These are phyloP conservation scores for Trilocha varians DNA, from an alignment of 2,888 invertebrate species.

Conservation along the genomic window DNA sequence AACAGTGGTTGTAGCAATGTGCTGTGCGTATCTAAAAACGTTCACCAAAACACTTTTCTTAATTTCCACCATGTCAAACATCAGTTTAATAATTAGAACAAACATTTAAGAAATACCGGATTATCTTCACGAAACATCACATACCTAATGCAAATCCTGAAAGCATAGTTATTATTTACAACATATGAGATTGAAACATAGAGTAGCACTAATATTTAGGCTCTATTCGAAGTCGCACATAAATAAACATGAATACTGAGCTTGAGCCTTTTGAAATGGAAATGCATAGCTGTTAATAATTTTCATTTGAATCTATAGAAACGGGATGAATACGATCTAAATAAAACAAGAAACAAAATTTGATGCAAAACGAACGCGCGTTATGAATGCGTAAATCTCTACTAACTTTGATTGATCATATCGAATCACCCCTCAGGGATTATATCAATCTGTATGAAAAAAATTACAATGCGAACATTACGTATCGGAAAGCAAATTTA, in stretches of 20 bases:
- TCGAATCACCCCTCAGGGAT: slow-evolving; percentile 16
- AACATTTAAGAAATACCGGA: too few relatives aligned
- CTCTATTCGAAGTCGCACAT: background rate
- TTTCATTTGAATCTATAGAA: background rate
- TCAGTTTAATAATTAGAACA: too few relatives aligned
- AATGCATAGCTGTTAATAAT: background rate
- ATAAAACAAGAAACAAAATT: slow-evolving; percentile 14
- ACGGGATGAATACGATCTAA: background rate
- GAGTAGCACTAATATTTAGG: background rate
- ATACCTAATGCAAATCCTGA: too few relatives aligned
- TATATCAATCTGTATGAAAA: slow-evolving; percentile 10
- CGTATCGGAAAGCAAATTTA: too few relatives aligned
- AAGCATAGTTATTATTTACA: too few relatives aligned
- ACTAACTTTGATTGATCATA: slow-evolving; percentile 21
- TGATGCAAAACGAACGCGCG: slow-evolving; percentile 7
- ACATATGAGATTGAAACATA: background rate
- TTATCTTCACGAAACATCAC: too few relatives aligned
- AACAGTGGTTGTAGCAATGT: too few relatives aligned
- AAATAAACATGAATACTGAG: background rate
- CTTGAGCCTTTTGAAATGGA: background rate
- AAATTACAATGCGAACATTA: background rate
- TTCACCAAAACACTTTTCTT: too few relatives aligned
- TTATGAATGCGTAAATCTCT: slow-evolving; percentile 2
- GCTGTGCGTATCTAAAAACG: too few relatives aligned
- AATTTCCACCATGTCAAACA: too few relatives aligned